These are phyloP conservation scores for Centroberyx gerrardi DNA, from an alignment of 2,797 vertebrate genomes.

Conservation along the genomic window DNA sequence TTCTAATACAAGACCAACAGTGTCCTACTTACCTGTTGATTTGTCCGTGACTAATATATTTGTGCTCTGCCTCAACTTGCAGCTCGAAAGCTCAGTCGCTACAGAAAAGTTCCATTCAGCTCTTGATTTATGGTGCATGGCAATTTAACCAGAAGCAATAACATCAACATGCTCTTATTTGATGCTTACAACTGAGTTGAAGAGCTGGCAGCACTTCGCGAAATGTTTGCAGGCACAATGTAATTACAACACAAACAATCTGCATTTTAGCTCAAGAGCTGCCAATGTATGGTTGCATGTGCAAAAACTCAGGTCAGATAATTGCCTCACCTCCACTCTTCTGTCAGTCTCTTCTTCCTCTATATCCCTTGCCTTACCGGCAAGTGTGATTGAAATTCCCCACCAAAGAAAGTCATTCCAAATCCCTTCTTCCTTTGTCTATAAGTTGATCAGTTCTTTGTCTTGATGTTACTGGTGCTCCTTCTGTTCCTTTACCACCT, in stretches of 20 bases:
- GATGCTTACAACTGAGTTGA: background rate
- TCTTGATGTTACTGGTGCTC: too few relatives aligned
- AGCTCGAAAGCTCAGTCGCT: constrained; percentile 11
- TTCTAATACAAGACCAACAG: background rate
- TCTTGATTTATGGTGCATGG: constrained; percentile 13
- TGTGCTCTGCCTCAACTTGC: constrained; percentile 10
- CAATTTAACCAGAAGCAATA: background rate
- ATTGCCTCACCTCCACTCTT: constrained; percentile 42
- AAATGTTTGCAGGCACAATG: too few relatives aligned
- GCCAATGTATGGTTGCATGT: too few relatives aligned
- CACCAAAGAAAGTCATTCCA: constrained; percentile 43
- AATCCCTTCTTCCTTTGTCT: constrained; percentile 29
- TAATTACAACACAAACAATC: too few relatives aligned
- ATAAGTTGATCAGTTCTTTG: too few relatives aligned
- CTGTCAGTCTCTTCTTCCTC: constrained; percentile 21
- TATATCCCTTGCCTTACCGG: constrained; percentile 17
- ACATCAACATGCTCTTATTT: background rate
- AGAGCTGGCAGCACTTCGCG: too few relatives aligned
- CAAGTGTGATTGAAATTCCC: constrained; percentile 35
- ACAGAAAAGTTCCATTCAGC: constrained; percentile 17
- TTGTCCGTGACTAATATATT: constrained; percentile 21
- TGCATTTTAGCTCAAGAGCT: too few relatives aligned
- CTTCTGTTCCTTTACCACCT: too few relatives aligned
- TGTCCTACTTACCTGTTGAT: background rate
- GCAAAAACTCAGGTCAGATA: background rate